Evolutionary conservation across 2,113 vertebrate species (phyloP), one percentile per base, ranked within the genome.

Genomic region (Jaculus jaculus): DNA sequence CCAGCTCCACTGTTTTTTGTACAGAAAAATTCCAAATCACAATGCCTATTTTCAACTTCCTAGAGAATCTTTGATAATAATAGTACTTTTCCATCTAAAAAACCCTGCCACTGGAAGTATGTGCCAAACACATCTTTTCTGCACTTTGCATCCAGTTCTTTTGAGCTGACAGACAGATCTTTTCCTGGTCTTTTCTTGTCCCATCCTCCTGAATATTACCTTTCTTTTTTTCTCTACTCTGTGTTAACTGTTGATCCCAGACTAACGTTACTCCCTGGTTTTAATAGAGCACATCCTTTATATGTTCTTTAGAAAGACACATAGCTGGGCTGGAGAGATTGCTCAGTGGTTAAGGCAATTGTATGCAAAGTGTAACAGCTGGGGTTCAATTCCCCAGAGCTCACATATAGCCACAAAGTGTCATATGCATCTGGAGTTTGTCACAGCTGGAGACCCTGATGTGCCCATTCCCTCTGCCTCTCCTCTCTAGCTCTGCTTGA

Each of bases 271-370:
- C 34, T 10, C 75, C 54, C 37, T 92, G 24, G 18, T 86, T 88
- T 74, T 79, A 69, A 65, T 72, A 89, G 87, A 83, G 20, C 80
- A 39, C 28, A 28, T 63, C 85, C 72, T 84, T 91, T 51, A 77
- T 84, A 77, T 21, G 42, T 82, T 91, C 28, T 90, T 86, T 39
- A 54, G 34, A n/a, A 58, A 75, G 10, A 42, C 16, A 72, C 11
- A 30, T 0, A 8, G 30, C 42, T 8, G 8, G 8, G 42, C 42
- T 47, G 42, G 58, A 74, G 54, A 54, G 54, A 54, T 8, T 7
- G 54, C 11, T 54, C 54, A 54, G 11, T 12, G 15, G 54, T 15
- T 16, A 54, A 54, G 54, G 54, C 54, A 54, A 7, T 54, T 54
- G 54, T 12, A 7, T 54, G 54, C 54, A 54, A 54, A 54, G 54